Base-by-base conservation (phyloP, 2,797 vertebrate species). In the Sebastes diploproa region DNA sequence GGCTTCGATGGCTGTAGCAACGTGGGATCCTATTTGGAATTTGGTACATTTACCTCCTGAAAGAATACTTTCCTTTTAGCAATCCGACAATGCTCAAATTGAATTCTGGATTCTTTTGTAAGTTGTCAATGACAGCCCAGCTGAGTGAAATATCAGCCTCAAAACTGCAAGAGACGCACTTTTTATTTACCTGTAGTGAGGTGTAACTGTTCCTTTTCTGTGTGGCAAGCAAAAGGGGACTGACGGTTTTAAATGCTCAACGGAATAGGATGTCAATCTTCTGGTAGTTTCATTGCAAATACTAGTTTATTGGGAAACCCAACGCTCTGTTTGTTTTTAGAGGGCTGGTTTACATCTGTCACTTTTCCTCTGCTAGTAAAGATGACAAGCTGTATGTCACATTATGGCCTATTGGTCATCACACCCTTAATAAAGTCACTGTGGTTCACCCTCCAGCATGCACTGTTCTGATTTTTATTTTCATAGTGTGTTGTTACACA, bases 61-160 rank as follows among this genome's bases (percentile, higher is more conserved):
- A 94, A 94, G 90, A 95, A 94, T 89, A 83, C 83, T 82, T 80
- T 84, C 34, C 30, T 93, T 95, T 84, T 92, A 89, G 61, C 36
- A 92, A 93, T 80, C 88, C 92, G 78, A 95, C 93, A 95, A 90
- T 90, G 86, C 83, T 91, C 84, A 95, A 96, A 96, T 94, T 96
- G 82, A 94, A 95, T 91, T 93, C 84, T 83, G 42, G 80, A 86
- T 91, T 92, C 84, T 85, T 75, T 85, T 92, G 89, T 86, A 89
- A 55, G 50, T 64, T 78, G 68, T 89, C 81, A 80, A 83, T 91
- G 94, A 92, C 86, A 87, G 85, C 63, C 7, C 1, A 59, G 81
- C 89, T 87, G 89, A 93, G 89, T 85, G 82, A 90, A 90, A 85
- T 72, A 79, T 85, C 54, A 50, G 50, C 83, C 54, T 74, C 76